Conservation (phyloP, 2,113 vertebrate genomes). For the Datnioides undecimradiatus region DNA sequence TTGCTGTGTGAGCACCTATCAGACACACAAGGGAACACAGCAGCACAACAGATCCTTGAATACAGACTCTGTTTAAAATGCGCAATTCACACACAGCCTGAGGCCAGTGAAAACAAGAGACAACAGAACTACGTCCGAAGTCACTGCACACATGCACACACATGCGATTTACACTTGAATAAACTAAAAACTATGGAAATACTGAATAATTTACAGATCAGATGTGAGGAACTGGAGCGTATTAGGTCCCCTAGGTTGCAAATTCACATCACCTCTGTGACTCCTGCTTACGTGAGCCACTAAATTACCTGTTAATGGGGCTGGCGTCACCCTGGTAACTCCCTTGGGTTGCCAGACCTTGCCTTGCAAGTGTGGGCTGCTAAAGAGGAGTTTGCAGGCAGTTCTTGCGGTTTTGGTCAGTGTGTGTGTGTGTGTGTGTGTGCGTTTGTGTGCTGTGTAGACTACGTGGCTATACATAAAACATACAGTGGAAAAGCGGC, state of each 20-base stretch:
- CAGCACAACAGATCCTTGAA: slow-evolving; percentile 14
- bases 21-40: neutral
- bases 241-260: slow-evolving; percentile 52
- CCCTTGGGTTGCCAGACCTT: slow-evolving; percentile 19
- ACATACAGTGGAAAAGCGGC: slow-evolving; percentile 31
- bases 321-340: slow-evolving; percentile 20
- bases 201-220: slow-evolving; percentile 71
- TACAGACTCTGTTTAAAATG: slow-evolving; percentile 35
- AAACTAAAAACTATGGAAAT: slow-evolving; percentile 46
- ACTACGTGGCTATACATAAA: slow-evolving; percentile 28
- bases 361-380: slow-evolving; percentile 7
- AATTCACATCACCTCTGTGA: slow-evolving; percentile 48
- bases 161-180: slow-evolving; percentile 38
- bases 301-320: slow-evolving; percentile 51
- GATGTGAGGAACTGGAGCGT: slow-evolving; percentile 68
- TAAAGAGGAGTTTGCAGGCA: neutral
- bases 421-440: neutral
- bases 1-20: neutral
- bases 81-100: slow-evolving; percentile 30
- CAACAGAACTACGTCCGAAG: slow-evolving; percentile 21
- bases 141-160: slow-evolving; percentile 14
- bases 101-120: slow-evolving; percentile 29
- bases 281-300: slow-evolving; percentile 27
- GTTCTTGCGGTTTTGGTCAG: neutral
- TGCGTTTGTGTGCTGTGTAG: neutral